Evolutionary conservation across 2,113 vertebrate genomes (phyloP).

Genomic region (Trematomus loennbergii): DNA sequence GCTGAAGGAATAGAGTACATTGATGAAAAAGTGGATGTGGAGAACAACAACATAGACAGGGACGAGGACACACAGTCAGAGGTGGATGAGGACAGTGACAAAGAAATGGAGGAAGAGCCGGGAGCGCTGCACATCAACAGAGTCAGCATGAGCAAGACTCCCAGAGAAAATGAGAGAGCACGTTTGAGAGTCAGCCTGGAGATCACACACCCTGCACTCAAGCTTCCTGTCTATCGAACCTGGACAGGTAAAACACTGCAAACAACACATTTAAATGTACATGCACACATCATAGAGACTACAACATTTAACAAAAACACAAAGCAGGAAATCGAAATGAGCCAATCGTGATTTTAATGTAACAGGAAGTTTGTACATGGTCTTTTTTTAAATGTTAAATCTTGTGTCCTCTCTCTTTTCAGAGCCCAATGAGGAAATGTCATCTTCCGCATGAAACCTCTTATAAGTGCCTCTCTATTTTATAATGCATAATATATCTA

Average conservation of each 20-base stretch:
- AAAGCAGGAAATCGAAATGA: not conserved
- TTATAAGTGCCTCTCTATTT: not conserved
- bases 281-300: not conserved
- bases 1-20: slow-evolving; percentile 70
- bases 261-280: not conserved
- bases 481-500: slow-evolving; percentile 16
- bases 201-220: slow-evolving; percentile 81
- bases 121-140: slow-evolving; percentile 73
- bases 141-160: slow-evolving; percentile 54
- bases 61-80: slow-evolving; percentile 49
- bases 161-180: slow-evolving; percentile 38
- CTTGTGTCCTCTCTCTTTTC: slow-evolving; percentile 62
- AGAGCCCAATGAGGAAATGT: slow-evolving; percentile 78
- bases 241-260: slow-evolving; percentile 78
- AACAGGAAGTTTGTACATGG: slow-evolving; percentile 37
- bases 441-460: slow-evolving; percentile 47
- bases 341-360: not conserved
- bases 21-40: slow-evolving; percentile 57
- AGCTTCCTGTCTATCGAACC: slow-evolving; percentile 77
- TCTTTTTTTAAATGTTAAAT: not conserved
- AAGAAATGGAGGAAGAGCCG: slow-evolving; percentile 15
- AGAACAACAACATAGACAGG: slow-evolving; percentile 49
- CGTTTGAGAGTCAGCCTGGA: slow-evolving; percentile 80
- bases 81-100: slow-evolving; percentile 46
- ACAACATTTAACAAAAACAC: not conserved